Conservation (phyloP, 37 sponge, comb jelly and placozoan species). For the Ephydatia muelleri region DNA sequence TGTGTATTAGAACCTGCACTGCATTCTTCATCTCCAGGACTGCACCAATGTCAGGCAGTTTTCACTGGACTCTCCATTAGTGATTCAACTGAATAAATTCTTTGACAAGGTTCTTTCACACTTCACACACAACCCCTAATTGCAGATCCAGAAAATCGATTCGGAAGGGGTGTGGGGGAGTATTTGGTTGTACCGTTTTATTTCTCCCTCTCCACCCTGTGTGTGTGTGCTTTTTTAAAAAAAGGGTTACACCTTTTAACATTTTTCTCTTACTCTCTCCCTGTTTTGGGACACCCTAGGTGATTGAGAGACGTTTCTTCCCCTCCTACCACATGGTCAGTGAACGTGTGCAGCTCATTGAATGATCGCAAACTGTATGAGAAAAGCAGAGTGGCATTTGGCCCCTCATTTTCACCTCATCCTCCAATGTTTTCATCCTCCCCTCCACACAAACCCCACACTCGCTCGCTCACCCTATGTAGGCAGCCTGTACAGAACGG, state of each 20-base stretch:
- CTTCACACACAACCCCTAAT: background rate
- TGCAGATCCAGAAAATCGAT: background rate
- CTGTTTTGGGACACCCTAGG: background rate
- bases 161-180: background rate
- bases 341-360: background rate
- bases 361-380: background rate
- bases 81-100: conserved; percentile 71
- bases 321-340: conserved; percentile 13
- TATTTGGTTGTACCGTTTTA: too few relatives aligned
- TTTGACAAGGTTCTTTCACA: conserved; percentile 80
- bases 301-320: conserved; percentile 18
- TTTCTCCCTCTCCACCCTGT: too few relatives aligned
- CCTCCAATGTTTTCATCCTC: background rate
- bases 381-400: background rate
- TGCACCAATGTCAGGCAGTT: conserved; percentile 67
- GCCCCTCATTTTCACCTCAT: background rate
- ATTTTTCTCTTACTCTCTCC: background rate
- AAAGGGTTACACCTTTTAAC: background rate
- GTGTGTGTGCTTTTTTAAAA: too few relatives aligned
- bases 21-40: conserved; percentile 25
- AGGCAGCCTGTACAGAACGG: background rate
- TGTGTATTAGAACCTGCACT: background rate
- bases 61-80: conserved; percentile 50
- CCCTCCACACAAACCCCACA: background rate
- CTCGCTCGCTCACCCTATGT: background rate